Conservation (phyloP, 2,888 invertebrate species). For the Dendrolimus pini region DNA sequence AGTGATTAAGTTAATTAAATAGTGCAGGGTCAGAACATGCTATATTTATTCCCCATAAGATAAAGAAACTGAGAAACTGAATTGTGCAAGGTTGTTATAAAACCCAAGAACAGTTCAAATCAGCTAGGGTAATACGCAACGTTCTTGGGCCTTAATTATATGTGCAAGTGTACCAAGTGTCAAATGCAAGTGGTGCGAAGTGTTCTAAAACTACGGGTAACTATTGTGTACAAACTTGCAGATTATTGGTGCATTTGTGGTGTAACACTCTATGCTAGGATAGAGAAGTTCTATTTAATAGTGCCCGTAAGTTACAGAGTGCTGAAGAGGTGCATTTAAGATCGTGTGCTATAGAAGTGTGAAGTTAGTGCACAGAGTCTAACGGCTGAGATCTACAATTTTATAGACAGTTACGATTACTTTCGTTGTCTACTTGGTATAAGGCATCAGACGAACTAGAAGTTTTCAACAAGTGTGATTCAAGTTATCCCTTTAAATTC, state of each 20-base stretch:
- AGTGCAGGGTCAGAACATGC: background rate
- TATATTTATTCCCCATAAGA: background rate
- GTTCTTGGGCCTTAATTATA: slow-evolving; percentile 53
- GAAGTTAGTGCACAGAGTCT: slow-evolving; percentile 62
- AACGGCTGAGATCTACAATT: slow-evolving; percentile 63
- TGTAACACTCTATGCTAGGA: slow-evolving; percentile 60
- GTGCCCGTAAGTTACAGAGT: slow-evolving; percentile 48
- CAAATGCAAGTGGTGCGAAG: slow-evolving; percentile 52
- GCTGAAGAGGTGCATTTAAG: slow-evolving; percentile 65
- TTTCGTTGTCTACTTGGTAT: no score
- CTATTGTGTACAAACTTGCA: slow-evolving; percentile 59
- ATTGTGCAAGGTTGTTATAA: slow-evolving; percentile 19
- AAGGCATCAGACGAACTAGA: no score
- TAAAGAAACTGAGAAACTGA: background rate
- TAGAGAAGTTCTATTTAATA: slow-evolving; percentile 53
- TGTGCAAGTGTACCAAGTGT: slow-evolving; percentile 55
- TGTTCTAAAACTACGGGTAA: slow-evolving; percentile 50
- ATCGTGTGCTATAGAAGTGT: slow-evolving; percentile 68
- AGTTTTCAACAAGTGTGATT: no score
- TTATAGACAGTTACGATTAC: no score
- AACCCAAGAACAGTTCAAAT: slow-evolving; percentile 27
- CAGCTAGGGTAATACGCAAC: slow-evolving; percentile 22
- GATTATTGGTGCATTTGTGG: slow-evolving; percentile 58
- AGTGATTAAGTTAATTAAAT: background rate
- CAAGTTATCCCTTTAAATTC: no score